These are phyloP conservation scores for Gorsachius magnificus DNA, from an alignment of 2,797 vertebrate species.

Conservation along the genomic window DNA sequence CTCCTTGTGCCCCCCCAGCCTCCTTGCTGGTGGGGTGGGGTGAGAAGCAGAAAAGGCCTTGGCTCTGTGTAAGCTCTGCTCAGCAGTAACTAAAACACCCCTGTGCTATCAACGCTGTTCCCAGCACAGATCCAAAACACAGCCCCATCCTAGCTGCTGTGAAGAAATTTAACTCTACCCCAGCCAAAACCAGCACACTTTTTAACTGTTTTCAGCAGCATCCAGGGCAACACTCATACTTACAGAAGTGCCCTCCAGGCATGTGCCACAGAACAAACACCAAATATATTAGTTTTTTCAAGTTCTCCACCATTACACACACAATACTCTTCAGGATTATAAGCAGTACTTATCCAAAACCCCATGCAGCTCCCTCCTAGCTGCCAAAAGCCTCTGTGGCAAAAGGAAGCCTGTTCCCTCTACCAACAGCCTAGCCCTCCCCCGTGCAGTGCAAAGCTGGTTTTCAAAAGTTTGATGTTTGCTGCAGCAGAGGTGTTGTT, in stretches of 20 bases:
- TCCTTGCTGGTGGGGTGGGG: too few species aligned
- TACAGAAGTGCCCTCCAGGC: background rate
- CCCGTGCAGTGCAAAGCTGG: background rate
- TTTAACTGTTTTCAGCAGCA: background rate
- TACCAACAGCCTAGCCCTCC: background rate
- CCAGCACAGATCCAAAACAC: too few species aligned
- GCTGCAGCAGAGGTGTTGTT: background rate
- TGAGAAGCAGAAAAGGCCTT: too few species aligned
- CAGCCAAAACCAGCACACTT: too few species aligned
- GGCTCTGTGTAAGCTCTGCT: too few species aligned
- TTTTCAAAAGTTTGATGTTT: background rate
- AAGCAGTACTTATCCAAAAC: background rate
- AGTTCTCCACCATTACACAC: background rate
- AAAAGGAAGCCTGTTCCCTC: background rate
- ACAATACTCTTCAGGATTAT: background rate
- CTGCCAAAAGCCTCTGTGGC: background rate
- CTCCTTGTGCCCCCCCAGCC: too few species aligned
- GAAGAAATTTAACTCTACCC: too few species aligned
- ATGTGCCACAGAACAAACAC: background rate
- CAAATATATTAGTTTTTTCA: background rate
- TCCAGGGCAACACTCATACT: background rate
- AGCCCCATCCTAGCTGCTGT: too few species aligned
- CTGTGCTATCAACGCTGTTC: too few species aligned
- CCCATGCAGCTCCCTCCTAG: background rate
- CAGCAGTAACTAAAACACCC: too few species aligned